Percentiles rank a stretch among this genome's conserved stretches.
Conservation (phyloP, 2,113 vertebrate species). For the Neofelis nebulosa region DNA sequence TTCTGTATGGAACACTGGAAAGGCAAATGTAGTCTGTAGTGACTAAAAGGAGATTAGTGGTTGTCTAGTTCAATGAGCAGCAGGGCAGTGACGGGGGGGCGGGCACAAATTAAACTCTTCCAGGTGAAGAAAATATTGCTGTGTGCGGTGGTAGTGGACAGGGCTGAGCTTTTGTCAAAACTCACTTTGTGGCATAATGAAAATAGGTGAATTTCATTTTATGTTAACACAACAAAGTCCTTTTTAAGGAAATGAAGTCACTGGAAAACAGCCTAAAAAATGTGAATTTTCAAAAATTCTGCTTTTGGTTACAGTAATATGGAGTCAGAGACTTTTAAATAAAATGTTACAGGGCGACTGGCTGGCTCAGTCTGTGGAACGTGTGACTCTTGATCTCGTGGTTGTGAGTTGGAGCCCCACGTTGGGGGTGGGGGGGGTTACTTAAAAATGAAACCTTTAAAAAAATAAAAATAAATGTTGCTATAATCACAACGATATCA, state of each 20-base stretch:
- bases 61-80: background rate
- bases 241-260: background rate
- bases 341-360: background rate
- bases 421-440: background rate
- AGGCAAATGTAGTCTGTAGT: background rate
- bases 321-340: background rate
- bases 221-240: background rate
- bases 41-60: background rate
- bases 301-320: background rate
- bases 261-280: background rate
- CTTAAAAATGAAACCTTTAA: background rate
- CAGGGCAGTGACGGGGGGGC: background rate
- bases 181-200: background rate
- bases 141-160: background rate
- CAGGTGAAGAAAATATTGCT: background rate
- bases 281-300: background rate
- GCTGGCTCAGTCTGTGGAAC: background rate
- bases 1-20: background rate
- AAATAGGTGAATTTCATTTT: background rate
- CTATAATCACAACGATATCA: background rate
- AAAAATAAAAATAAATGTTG: background rate
- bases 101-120: background rate
- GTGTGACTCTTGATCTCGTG: background rate
- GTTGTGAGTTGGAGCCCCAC: background rate
- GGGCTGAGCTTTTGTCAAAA: background rate